Conservation (phyloP, 2,113 vertebrate genomes). For the Rousettus leschenaultii region DNA sequence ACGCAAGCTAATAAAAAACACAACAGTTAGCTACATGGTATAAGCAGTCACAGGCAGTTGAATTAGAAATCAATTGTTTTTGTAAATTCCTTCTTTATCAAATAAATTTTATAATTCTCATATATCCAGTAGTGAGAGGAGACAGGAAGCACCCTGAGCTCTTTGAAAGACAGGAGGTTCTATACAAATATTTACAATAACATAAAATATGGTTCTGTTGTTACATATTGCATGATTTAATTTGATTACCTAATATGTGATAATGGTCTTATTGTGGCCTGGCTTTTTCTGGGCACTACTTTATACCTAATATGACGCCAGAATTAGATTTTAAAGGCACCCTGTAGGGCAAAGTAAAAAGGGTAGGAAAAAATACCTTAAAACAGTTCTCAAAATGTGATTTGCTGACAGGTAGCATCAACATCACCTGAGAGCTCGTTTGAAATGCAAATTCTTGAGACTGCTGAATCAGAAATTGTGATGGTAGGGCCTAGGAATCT, state of each 20-base stretch:
- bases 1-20: not conserved
- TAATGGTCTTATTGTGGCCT: not conserved
- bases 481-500: not conserved
- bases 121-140: not conserved
- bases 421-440: not conserved
- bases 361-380: not conserved
- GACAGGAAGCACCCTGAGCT: not conserved
- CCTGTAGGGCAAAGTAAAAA: not conserved
- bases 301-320: not conserved
- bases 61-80: not conserved
- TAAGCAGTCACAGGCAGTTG: not conserved
- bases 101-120: not conserved
- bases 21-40: not conserved
- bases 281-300: not conserved
- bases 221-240: not conserved
- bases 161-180: not conserved
- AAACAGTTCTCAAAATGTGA: not conserved
- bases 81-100: slow-evolving; percentile 1
- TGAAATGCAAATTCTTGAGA: not conserved
- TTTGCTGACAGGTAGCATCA: not conserved
- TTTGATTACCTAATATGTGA: not conserved
- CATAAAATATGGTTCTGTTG: not conserved
- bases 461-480: not conserved
- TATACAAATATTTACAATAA: not conserved
- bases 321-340: not conserved